phyloP scores from a whole-genome alignment of 2,797 vertebrate species.

The Myotis myotis region DNA sequence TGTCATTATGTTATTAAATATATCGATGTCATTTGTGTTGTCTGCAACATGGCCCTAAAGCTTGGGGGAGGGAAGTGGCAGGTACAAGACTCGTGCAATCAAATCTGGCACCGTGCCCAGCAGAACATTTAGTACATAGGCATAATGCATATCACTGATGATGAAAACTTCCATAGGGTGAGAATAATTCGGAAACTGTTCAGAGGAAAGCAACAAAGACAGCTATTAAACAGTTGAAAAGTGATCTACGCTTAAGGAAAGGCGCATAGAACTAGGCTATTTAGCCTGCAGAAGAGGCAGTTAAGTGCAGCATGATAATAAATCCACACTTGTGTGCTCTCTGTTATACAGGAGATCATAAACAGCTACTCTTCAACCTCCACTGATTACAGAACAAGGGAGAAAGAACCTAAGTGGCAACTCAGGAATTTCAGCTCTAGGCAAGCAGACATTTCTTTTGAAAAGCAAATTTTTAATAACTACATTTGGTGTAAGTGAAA shows the following conservation, averaged over 20 bases:
- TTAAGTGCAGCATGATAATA: background rate
- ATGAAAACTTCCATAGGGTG: background rate
- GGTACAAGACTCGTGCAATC: background rate
- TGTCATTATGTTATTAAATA: slow-evolving; percentile 11
- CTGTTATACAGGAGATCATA: background rate
- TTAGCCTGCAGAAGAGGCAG: background rate
- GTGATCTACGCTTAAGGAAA: background rate
- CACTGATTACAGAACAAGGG: background rate
- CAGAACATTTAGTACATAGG: background rate
- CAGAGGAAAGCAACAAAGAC: slow-evolving; percentile 38
- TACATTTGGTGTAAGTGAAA: background rate
- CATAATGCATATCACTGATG: background rate
- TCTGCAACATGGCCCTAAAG: background rate
- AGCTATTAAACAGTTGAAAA: slow-evolving; percentile 28
- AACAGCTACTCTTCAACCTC: background rate
- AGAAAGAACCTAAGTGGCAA: background rate
- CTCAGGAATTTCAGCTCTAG: background rate
- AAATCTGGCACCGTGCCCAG: background rate
- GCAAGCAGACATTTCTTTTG: background rate
- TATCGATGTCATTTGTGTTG: slow-evolving; percentile 14
- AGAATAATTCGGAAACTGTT: slow-evolving; percentile 28
- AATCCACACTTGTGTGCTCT: background rate
- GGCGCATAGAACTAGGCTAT: background rate
- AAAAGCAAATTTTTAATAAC: slow-evolving; percentile 9
- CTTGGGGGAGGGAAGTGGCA: background rate